A percentile compares a stretch with the other conserved stretches of the same genome.
Conservation (phyloP, 2,888 invertebrate genomes). For the Leptopilina syphax region DNA sequence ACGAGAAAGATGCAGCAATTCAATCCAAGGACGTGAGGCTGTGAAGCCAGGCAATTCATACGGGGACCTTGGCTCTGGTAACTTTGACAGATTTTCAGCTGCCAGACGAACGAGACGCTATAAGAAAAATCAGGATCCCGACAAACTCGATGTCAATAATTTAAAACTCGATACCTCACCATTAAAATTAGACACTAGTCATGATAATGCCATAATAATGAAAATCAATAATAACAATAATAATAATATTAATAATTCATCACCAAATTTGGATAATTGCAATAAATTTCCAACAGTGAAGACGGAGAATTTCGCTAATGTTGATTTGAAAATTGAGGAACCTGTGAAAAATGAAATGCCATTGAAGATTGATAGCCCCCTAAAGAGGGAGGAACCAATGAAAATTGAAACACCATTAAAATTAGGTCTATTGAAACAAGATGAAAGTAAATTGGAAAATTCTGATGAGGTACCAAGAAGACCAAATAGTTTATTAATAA, state of each 20-base stretch:
- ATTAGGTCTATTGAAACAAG: slow-evolving; percentile 6
- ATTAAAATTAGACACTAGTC: neutral
- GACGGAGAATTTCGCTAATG: neutral
- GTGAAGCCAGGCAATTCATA: slow-evolving; percentile 61
- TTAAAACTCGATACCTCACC: slow-evolving; percentile 46
- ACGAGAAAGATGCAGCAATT: slow-evolving; percentile 70
- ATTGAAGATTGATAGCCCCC: neutral
- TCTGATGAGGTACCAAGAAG: slow-evolving; percentile 55
- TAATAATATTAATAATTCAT: neutral
- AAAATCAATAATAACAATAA: neutral
- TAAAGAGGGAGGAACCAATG: slow-evolving; percentile 6
- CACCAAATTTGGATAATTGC: neutral
- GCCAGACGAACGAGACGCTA: slow-evolving; percentile 89
- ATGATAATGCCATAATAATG: neutral
- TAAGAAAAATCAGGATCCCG: slow-evolving; percentile 79
- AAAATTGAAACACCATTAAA: neutral
- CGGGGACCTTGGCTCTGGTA: slow-evolving; percentile 78
- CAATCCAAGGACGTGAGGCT: slow-evolving; percentile 64
- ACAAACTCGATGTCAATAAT: slow-evolving; percentile 49
- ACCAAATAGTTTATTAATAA: slow-evolving; percentile 66
- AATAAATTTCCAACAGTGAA: neutral
- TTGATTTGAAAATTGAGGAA: neutral
- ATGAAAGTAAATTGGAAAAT: slow-evolving; percentile 42
- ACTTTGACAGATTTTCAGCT: slow-evolving; percentile 91
- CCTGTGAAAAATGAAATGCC: neutral